Evolutionary conservation across 1,140 invertebrate species (phyloP).

Genomic region (Calephelis virginiensis): DNA sequence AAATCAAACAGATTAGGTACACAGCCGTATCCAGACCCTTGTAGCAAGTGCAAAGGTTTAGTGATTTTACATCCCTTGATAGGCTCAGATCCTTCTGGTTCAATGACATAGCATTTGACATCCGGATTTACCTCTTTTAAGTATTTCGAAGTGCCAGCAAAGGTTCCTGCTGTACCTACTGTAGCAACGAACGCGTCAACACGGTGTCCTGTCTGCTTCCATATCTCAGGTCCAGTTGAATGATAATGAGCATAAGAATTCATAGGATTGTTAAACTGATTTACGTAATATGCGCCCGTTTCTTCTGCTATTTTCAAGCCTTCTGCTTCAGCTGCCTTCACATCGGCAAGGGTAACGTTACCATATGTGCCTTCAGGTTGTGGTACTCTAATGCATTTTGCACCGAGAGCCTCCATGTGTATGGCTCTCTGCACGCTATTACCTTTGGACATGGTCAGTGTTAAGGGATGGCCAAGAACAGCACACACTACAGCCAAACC

Average conservation of each 20-base stretch:
- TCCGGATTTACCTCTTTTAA: conserved; percentile 62
- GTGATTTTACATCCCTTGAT: conserved; percentile 58
- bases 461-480: conserved; percentile 59
- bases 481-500: conserved; percentile 66
- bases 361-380: conserved; percentile 68
- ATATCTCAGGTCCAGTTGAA: conserved; percentile 66
- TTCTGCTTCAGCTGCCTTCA: conserved; percentile 52
- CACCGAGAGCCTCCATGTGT: conserved; percentile 68
- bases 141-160: conserved; percentile 57
- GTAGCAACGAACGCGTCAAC: conserved; percentile 64
- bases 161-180: conserved; percentile 64
- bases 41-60: conserved; percentile 63
- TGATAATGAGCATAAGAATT: conserved; percentile 56
- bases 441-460: conserved; percentile 62
- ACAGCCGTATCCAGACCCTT: conserved; percentile 67
- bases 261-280: conserved; percentile 58
- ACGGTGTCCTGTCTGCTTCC: conserved; percentile 61
- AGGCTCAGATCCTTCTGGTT: conserved; percentile 58
- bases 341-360: conserved; percentile 61
- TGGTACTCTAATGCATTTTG: conserved; percentile 58
- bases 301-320: conserved; percentile 49
- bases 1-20: conserved; percentile 59
- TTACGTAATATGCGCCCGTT: conserved; percentile 60
- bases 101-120: conserved; percentile 54
- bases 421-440: conserved; percentile 65